Percentiles rank a stretch among this genome's conserved stretches.
Evolutionary conservation across 1,140 invertebrate genomes (phyloP).

Genomic region (Lutraria rhynchaena): DNA sequence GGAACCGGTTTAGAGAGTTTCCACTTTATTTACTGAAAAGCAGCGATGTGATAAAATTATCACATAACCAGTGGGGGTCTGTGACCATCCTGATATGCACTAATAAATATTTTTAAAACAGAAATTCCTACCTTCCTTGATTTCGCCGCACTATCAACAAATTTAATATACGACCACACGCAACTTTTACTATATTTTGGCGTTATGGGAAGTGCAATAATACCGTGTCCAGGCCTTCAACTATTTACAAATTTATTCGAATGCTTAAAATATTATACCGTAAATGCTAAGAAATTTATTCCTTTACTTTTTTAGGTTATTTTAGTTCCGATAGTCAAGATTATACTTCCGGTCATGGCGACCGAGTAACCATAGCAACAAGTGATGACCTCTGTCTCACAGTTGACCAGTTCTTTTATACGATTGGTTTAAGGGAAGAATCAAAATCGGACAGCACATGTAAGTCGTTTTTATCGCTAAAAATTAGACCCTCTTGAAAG

Average conservation of each 20-base stretch:
- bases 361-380: constrained; percentile 55
- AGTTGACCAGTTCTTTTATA: constrained; percentile 53
- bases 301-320: constrained; percentile 18
- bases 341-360: neutral
- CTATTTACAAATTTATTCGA: neutral
- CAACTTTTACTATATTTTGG: neutral
- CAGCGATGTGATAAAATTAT: too few species aligned
- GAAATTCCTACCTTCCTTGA: too few species aligned
- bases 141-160: too few species aligned
- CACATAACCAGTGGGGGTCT: too few species aligned
- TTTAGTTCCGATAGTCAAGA: constrained; percentile 4
- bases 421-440: constrained; percentile 34
- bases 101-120: too few species aligned
- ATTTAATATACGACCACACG: too few species aligned
- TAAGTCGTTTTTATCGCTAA: constrained; percentile 15
- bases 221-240: too few species aligned
- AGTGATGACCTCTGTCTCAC: constrained; percentile 45
- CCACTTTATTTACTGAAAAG: too few species aligned
- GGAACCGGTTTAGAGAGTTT: too few species aligned
- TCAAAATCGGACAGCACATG: constrained; percentile 42
- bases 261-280: neutral
- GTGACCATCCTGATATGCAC: too few species aligned
- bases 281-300: neutral
- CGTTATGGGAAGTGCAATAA: neutral
- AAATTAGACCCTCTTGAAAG: too few species aligned